A percentile compares a stretch with the other conserved stretches of the same genome.
Evolutionary conservation across 2,113 vertebrate genomes (phyloP).

Genomic region (Pseudorasbora parva): DNA sequence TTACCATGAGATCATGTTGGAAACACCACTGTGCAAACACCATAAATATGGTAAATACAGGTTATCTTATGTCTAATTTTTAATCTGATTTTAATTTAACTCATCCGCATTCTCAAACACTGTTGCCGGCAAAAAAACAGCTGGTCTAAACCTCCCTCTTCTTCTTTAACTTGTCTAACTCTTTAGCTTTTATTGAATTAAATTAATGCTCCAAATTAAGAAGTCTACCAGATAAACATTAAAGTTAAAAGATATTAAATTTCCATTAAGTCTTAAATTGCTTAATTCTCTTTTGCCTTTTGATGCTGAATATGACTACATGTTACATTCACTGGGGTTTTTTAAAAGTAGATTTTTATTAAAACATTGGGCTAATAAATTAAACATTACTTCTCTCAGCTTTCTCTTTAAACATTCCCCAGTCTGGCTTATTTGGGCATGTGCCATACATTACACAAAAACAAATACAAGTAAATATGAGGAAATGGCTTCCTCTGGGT

Average conservation of each 20-base stretch:
- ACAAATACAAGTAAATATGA: conserved; percentile 34
- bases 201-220: background rate
- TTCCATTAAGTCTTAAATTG: conserved; percentile 69
- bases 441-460: conserved; percentile 52
- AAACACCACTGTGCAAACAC: too few relatives aligned
- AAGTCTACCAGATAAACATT: conserved; percentile 54
- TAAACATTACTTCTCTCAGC: conserved; percentile 45
- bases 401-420: conserved; percentile 48
- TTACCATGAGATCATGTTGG: too few relatives aligned
- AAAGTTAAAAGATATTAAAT: conserved; percentile 70
- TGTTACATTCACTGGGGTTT: conserved; percentile 47
- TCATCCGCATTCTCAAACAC: too few relatives aligned
- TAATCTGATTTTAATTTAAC: too few relatives aligned
- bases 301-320: conserved; percentile 53
- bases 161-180: too few relatives aligned
- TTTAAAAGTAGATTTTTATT: conserved; percentile 55
- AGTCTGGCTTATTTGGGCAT: conserved; percentile 16
- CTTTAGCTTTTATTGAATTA: background rate
- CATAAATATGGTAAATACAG: too few relatives aligned
- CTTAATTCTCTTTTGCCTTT: conserved; percentile 66
- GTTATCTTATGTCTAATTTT: too few relatives aligned
- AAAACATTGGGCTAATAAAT: conserved; percentile 60
- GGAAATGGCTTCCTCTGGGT: conserved; percentile 4
- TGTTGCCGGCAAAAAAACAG: too few relatives aligned
- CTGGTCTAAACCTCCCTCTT: too few relatives aligned